Evolutionary conservation across 2,888 invertebrate genomes (phyloP).

Genomic region (Cosmopolites sordidus): DNA sequence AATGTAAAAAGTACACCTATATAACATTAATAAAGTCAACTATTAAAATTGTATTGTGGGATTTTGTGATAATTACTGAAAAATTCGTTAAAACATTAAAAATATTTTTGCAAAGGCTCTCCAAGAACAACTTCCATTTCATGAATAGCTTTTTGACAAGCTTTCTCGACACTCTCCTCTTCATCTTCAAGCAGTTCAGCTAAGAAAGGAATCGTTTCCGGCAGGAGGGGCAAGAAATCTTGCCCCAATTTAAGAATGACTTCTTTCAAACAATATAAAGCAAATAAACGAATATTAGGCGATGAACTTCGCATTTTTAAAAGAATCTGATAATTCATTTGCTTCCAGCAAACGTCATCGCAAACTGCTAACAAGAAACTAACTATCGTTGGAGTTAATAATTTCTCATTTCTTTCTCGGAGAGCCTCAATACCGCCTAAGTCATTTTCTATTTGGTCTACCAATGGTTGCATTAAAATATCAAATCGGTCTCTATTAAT

Average conservation of each 20-base stretch:
- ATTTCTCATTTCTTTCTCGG: constrained; percentile 55
- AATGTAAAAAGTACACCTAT: no score
- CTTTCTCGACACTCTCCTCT: constrained; percentile 73
- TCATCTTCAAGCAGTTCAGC: constrained; percentile 91
- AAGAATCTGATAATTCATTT: constrained; percentile 83
- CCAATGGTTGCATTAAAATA: constrained; percentile 76
- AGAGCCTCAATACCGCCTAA: constrained; percentile 56
- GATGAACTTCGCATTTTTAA: constrained; percentile 79
- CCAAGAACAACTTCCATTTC: constrained; percentile 83
- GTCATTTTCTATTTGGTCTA: constrained; percentile 82
- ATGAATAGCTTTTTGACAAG: constrained; percentile 74
- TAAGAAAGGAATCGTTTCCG: constrained; percentile 91
- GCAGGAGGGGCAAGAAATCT: constrained; percentile 81
- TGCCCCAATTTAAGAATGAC: constrained; percentile 81
- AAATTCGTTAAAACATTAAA: no score
- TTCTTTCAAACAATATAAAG: constrained; percentile 69
- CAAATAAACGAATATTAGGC: constrained; percentile 68
- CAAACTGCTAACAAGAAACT: constrained; percentile 77
- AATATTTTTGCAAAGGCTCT: constrained; percentile 86
- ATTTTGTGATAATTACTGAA: no score
- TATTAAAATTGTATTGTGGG: no score
- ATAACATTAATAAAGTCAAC: no score
- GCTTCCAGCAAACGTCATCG: constrained; percentile 86
- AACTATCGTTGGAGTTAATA: constrained; percentile 74
- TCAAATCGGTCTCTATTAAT: constrained; percentile 82